Percentiles rank a stretch among this genome's conserved stretches.
phyloP scores from a whole-genome alignment of 2,797 vertebrate species.

The Sphenodon punctatus region DNA sequence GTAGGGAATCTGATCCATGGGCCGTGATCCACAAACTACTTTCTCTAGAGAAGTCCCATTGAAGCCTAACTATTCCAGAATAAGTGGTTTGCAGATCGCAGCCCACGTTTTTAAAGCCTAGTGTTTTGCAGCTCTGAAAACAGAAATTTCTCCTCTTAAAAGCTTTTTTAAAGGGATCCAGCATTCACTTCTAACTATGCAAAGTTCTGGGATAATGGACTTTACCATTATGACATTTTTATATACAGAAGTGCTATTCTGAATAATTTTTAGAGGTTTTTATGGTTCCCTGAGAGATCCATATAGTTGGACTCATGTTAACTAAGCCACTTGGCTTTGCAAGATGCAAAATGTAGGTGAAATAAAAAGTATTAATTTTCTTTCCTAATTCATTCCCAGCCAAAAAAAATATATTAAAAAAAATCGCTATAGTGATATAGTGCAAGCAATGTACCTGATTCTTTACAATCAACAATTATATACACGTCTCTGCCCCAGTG shows the following conservation, averaged over 20 bases:
- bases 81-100: no score
- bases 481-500: no score
- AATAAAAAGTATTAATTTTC: neutral
- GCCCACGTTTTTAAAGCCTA: no score
- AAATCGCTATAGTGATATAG: no score
- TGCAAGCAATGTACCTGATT: no score
- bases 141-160: neutral
- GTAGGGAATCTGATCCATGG: no score
- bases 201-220: neutral
- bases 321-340: neutral
- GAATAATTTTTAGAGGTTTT: neutral
- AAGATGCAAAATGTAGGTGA: neutral
- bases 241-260: neutral
- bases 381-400: no score
- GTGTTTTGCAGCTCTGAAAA: neutral
- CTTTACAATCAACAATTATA: no score
- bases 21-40: no score
- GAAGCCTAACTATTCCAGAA: no score
- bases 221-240: neutral
- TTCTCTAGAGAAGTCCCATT: no score
- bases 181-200: neutral
- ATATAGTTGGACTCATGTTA: accelerated
- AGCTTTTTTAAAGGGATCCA: neutral
- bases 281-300: neutral
- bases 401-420: no score